phyloP scores from a whole-genome alignment of 2,797 vertebrate species.

The Onychomys arenicola region DNA sequence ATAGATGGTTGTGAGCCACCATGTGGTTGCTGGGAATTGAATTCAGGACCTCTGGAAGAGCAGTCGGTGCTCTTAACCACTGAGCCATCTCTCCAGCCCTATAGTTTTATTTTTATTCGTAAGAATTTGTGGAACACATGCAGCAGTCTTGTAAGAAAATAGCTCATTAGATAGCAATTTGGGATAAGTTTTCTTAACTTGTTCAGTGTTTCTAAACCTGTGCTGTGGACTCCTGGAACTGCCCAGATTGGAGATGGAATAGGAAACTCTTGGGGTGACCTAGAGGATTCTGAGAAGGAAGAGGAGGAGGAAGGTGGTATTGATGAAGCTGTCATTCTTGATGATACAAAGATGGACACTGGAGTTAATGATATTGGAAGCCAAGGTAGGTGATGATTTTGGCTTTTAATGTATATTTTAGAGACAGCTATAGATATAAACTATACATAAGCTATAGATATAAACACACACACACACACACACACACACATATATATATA shows the following conservation, averaged over 20 bases:
- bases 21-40: no score
- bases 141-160: neutral
- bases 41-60: no score
- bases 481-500: no score
- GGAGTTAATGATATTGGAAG: constrained; percentile 56
- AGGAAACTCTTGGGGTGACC: constrained; percentile 93
- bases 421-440: neutral
- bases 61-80: no score
- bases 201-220: constrained; percentile 86
- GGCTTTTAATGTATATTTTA: neutral
- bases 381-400: constrained; percentile 65
- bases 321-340: constrained; percentile 78
- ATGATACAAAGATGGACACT: constrained; percentile 77
- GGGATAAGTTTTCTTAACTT: constrained; percentile 88
- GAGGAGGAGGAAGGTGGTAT: constrained; percentile 85
- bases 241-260: constrained; percentile 94
- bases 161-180: neutral
- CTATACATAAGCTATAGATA: neutral
- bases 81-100: no score
- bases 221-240: constrained; percentile 92
- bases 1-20: no score
- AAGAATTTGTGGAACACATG: neutral
- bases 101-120: neutral
- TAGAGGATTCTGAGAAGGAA: constrained; percentile 90
- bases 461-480: no score